Evolutionary conservation across 1,140 invertebrate species (phyloP), one percentile per base, ranked within the genome.

Genomic region (Apis cerana): DNA sequence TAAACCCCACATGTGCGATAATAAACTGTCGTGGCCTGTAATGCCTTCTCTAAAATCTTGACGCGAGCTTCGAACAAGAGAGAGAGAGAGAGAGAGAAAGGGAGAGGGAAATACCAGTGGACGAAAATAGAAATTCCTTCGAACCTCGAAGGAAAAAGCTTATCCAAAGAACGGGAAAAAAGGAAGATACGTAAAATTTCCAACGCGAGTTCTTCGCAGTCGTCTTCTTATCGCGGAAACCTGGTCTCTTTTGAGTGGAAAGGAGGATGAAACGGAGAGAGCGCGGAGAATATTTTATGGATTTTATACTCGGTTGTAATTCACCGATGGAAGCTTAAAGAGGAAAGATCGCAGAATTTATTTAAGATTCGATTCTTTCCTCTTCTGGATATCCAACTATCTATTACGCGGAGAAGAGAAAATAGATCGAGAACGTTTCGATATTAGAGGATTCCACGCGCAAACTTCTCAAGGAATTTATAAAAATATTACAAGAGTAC

Each of bases 1-100:
- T 88, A 89, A 89, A 88, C 87, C 87, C 33, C 87, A 91, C 89
- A 88, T 90, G 75, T 85, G 85, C 87, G 88, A 91, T 92, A 92
- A 91, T 92, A 91, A 92, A 91, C 90, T 90, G 85, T 89, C 89
- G 87, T 48, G 52, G 19, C 17, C 61, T 33, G 74, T 85, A 85
- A 85, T 85, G 82, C 82, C 54, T 84, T 83, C 70, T 75, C 70
- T 75, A 80, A 80, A 85, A 80, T 62, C 75, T 83, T 64, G 69
- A 68, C 81, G 61, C 75, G 50, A 59, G 65, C 56, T 69, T 48
- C 56, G 43, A 50, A 21, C 43, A 17, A 54, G 10, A 11, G 19
- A n/a, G n/a, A 9, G 9, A 10, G 8, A 15, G 3, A 3, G 69
- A 48, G 43, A 54, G 10, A 19, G 27, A n/a, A 10, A 8, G 69